Conservation (phyloP, 92 coral and sea anemone species). For the Porites divaricata region DNA sequence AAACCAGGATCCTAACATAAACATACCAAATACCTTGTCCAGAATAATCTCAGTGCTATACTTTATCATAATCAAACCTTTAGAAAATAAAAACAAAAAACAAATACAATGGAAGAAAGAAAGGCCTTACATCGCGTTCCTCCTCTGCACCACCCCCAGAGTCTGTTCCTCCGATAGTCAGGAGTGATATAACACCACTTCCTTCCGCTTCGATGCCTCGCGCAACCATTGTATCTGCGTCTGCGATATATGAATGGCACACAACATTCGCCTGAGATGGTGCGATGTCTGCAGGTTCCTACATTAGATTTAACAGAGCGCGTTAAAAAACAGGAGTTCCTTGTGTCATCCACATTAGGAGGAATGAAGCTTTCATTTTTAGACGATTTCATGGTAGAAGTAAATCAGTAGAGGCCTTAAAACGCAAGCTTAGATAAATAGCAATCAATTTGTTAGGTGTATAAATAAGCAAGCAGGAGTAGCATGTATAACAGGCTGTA, state of each 20-base stretch:
- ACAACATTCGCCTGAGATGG: slow-evolving; percentile 43
- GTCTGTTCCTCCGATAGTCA: slow-evolving; percentile 26
- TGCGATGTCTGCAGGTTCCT: slow-evolving; percentile 34
- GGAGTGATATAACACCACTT: slow-evolving; percentile 36
- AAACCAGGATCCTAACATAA: no score
- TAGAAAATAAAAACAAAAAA: no score
- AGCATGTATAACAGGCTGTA: no score
- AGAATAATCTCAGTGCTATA: neutral
- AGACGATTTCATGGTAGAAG: no score
- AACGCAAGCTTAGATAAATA: no score
- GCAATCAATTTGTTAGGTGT: no score
- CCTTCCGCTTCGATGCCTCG: slow-evolving; percentile 14
- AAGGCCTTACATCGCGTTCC: slow-evolving; percentile 35
- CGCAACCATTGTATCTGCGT: slow-evolving; percentile 30
- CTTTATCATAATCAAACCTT: neutral
- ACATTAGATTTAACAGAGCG: neutral
- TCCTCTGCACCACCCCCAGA: slow-evolving; percentile 53
- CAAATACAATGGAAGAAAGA: no score
- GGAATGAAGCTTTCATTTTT: neutral
- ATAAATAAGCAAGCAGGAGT: no score
- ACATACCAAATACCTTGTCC: no score
- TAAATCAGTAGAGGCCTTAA: no score
- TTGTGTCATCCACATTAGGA: no score
- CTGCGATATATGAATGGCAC: slow-evolving; percentile 39
- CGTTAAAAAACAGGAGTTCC: neutral